Evolutionary conservation across 2,888 invertebrate genomes (phyloP).

Genomic region (Mimas tiliae): DNA sequence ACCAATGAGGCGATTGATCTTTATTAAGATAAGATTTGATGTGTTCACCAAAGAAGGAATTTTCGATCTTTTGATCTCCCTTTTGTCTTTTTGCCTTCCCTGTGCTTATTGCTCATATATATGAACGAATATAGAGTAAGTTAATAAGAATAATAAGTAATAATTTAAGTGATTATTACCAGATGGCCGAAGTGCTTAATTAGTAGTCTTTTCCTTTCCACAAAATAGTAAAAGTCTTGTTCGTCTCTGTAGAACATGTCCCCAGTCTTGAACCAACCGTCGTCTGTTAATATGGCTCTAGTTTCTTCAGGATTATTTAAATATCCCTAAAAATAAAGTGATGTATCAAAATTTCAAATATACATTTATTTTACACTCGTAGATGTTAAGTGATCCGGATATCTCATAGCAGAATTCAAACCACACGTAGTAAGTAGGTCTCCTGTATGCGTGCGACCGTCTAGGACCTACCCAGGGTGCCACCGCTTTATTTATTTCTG

Average conservation of each 20-base stretch:
- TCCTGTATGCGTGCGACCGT: no score
- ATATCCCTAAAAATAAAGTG: conserved; percentile 37
- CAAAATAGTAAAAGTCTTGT: conserved; percentile 52
- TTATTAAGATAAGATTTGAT: not conserved
- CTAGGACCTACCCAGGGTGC: no score
- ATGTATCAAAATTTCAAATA: no score
- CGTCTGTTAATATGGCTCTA: conserved; percentile 48
- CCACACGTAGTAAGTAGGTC: no score
- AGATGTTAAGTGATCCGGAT: no score
- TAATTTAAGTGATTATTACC: conserved; percentile 40
- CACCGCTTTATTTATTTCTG: no score
- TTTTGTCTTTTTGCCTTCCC: no score
- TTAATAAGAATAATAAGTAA: not conserved
- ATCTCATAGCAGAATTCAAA: no score
- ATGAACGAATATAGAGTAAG: not conserved
- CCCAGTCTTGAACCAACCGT: conserved; percentile 61
- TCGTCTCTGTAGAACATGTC: conserved; percentile 57
- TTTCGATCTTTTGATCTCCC: no score
- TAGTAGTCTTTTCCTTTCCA: conserved; percentile 56
- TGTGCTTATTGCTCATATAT: no score
- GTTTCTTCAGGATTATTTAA: conserved; percentile 57
- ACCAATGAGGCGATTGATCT: no score
- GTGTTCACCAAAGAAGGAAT: not conserved
- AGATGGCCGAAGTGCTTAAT: conserved; percentile 55
- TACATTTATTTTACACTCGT: no score